Evolutionary conservation across 2,113 vertebrate genomes (phyloP).

Genomic region (Lampris incognitus): DNA sequence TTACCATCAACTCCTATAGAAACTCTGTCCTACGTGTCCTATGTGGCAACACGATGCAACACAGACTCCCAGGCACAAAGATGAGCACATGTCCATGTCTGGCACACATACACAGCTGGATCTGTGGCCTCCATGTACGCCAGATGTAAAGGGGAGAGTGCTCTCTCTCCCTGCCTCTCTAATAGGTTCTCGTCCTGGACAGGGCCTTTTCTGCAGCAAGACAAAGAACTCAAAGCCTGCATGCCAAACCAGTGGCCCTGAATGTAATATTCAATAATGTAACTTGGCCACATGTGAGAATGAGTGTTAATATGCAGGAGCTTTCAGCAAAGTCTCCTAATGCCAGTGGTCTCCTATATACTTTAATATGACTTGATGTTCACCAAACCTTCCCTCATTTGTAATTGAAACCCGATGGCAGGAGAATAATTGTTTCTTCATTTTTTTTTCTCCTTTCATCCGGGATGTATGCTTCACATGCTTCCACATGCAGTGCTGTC

Average conservation of each 20-base stretch:
- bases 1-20: slow-evolving; percentile 25
- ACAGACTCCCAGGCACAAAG: slow-evolving; percentile 35
- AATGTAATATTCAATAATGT: slow-evolving; percentile 73
- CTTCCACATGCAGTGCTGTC: too few species aligned
- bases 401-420: slow-evolving; percentile 81
- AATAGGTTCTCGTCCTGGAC: slow-evolving; percentile 63
- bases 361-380: slow-evolving; percentile 81
- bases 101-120: slow-evolving; percentile 40
- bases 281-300: slow-evolving; percentile 71
- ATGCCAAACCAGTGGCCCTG: slow-evolving; percentile 64
- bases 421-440: slow-evolving; percentile 72
- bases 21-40: slow-evolving; percentile 31
- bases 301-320: slow-evolving; percentile 74
- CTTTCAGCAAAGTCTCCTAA: slow-evolving; percentile 75
- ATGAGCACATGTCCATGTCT: slow-evolving; percentile 25
- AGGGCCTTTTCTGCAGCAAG: slow-evolving; percentile 61
- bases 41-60: slow-evolving; percentile 46
- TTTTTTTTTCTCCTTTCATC: slow-evolving; percentile 34
- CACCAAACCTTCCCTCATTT: slow-evolving; percentile 67
- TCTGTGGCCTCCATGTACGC: slow-evolving; percentile 45
- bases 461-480: too few species aligned
- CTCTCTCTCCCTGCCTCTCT: slow-evolving; percentile 45
- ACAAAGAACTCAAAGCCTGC: slow-evolving; percentile 52
- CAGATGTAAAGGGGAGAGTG: slow-evolving; percentile 67
- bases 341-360: slow-evolving; percentile 75